Evolutionary conservation across 2,797 vertebrate species (phyloP), one percentile per base, ranked within the genome.

Genomic region (Protonibea diacanthus): DNA sequence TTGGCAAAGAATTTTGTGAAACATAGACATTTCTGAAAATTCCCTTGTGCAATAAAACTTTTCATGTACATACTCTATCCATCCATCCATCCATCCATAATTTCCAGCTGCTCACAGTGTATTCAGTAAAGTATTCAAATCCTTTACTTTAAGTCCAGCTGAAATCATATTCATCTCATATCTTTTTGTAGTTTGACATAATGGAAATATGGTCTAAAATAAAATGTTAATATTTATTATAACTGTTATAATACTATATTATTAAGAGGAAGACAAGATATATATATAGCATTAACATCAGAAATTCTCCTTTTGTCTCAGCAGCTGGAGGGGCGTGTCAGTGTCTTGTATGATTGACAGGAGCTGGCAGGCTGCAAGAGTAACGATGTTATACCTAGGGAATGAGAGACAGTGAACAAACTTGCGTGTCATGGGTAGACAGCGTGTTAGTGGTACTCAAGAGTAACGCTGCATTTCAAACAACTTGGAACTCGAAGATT

Each of bases 1-100:
- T 40, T 74, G 53, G 56, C 33, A 57, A 48, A 62, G 27, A 38
- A 65, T 20, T 51, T 8, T 33, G 48, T 9, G 23, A 45, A 59
- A 52, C 27, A 4, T 21, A n/a, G 23, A 44, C 48, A 59, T 29
- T 40, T 62, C 8, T 15, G 3, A 49, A 65, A 59, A 18, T 57
- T 62, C 25, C 4, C 23, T 20, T 44, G 9, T 33, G 0, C 20
- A 15, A 12, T 47, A 38, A 61, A 59, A 29, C 33, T 27, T 20
- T 14, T 48, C 23, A 52, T 40, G 13, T 21, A 38, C 25, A 29
- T 21, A 17, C 44, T 62, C 20, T n/a, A 47, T 67, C 71, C 0
- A 47, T 67, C 66, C 0, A 57, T 40, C 33, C 7, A 33, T 33
- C 65, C 5, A 60, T 62, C 42, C 42, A 14, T 17, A 3, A 51